A percentile compares a stretch with the other conserved stretches of the same genome.
Evolutionary conservation across 2,888 invertebrate genomes (phyloP).

Genomic region (Cordilura impudica): DNA sequence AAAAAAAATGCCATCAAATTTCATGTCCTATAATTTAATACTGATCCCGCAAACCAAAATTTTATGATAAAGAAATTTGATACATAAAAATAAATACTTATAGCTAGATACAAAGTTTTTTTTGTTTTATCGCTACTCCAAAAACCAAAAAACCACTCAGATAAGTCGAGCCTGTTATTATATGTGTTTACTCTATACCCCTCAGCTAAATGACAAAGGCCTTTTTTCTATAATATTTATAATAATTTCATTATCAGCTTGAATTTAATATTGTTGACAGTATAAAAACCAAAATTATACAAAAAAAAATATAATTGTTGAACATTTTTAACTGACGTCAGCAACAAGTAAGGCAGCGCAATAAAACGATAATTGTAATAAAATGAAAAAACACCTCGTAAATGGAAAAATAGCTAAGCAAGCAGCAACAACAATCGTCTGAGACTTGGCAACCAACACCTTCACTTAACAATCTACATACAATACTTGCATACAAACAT

Average conservation of each 20-base stretch:
- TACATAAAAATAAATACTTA: background rate
- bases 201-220: background rate
- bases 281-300: background rate
- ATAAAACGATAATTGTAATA: constrained; percentile 36
- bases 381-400: constrained; percentile 14
- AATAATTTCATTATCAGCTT: constrained; percentile 28
- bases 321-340: constrained; percentile 52
- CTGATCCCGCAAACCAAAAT: background rate
- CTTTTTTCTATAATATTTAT: background rate
- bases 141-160: background rate
- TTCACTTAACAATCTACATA: constrained; percentile 15
- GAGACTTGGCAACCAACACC: constrained; percentile 39
- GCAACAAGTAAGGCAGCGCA: constrained; percentile 33
- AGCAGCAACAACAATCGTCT: constrained; percentile 17
- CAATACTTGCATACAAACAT: background rate
- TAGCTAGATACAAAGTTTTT: background rate
- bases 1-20: too few relatives aligned
- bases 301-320: constrained; percentile 10
- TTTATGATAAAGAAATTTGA: background rate
- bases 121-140: background rate
- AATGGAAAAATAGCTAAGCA: constrained; percentile 9
- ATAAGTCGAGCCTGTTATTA: background rate
- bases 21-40: too few relatives aligned
- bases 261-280: background rate
- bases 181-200: background rate